Conservation (phyloP, 2,797 vertebrate species). For the Petrocephalus sullivani region DNA sequence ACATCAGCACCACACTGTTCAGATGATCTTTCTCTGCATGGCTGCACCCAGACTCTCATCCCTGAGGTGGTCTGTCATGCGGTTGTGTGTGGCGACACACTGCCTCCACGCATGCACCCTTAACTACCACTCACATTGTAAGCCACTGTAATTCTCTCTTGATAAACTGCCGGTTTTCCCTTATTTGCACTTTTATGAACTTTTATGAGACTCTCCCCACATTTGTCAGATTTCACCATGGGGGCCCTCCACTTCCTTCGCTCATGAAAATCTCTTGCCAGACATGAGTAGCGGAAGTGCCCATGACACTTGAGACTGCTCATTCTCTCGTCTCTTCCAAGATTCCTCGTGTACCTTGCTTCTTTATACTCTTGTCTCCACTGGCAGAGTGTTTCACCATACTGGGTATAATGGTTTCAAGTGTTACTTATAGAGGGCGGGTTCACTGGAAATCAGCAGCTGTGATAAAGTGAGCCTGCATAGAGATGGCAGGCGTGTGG, state of each 20-base stretch:
- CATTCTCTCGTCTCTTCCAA: not conserved
- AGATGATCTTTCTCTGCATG: no score
- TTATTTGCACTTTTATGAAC: not conserved
- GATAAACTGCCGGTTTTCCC: not conserved
- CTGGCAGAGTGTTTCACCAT: not conserved
- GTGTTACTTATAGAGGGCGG: not conserved
- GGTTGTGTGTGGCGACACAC: no score
- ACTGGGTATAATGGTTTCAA: not conserved
- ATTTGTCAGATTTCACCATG: not conserved
- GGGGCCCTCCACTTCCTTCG: not conserved
- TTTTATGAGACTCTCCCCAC: not conserved
- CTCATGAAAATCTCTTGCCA: not conserved
- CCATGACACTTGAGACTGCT: not conserved
- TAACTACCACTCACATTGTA: no score
- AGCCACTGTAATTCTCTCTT: not conserved
- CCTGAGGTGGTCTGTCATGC: no score
- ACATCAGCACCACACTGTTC: no score
- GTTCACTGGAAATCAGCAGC: not conserved
- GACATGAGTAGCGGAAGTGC: not conserved
- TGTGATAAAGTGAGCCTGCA: not conserved
- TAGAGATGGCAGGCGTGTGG: not conserved
- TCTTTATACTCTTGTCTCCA: not conserved
- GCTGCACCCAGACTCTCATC: no score
- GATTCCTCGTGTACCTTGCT: not conserved
- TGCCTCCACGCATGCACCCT: no score